Conservation (phyloP, 2,888 invertebrate species). For the Geophilus truncorum region DNA sequence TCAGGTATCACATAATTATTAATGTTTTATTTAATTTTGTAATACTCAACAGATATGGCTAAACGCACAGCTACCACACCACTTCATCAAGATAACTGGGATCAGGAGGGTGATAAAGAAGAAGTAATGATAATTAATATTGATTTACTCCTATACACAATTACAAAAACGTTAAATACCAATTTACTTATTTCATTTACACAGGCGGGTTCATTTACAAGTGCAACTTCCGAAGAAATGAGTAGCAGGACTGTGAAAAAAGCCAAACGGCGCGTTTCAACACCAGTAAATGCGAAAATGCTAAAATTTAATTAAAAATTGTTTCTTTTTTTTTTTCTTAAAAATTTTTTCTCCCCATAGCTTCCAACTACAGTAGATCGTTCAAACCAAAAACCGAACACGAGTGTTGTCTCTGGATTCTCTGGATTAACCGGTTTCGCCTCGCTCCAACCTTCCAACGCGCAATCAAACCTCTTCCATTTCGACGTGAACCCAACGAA, state of each 20-base stretch:
- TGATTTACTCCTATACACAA: background rate
- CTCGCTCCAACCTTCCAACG: background rate
- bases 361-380: background rate
- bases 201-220: slow-evolving; percentile 35
- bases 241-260: slow-evolving; percentile 71
- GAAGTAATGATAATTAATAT: slow-evolving; percentile 59
- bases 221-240: slow-evolving; percentile 61
- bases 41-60: slow-evolving; percentile 62
- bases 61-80: slow-evolving; percentile 71
- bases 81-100: slow-evolving; percentile 80
- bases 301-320: background rate
- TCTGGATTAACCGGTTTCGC: background rate
- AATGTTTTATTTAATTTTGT: background rate
- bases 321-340: background rate
- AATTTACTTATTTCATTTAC: background rate
- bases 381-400: background rate
- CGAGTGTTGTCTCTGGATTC: background rate
- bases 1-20: background rate
- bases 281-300: background rate
- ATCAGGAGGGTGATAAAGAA: slow-evolving; percentile 68
- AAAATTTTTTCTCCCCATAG: background rate
- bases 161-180: no score
- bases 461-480: background rate
- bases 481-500: background rate
- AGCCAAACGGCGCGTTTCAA: slow-evolving; percentile 61